Evolutionary conservation across 2,113 vertebrate genomes (phyloP), one percentile per base, ranked within the genome.

Genomic region (Laticauda laticaudata): DNA sequence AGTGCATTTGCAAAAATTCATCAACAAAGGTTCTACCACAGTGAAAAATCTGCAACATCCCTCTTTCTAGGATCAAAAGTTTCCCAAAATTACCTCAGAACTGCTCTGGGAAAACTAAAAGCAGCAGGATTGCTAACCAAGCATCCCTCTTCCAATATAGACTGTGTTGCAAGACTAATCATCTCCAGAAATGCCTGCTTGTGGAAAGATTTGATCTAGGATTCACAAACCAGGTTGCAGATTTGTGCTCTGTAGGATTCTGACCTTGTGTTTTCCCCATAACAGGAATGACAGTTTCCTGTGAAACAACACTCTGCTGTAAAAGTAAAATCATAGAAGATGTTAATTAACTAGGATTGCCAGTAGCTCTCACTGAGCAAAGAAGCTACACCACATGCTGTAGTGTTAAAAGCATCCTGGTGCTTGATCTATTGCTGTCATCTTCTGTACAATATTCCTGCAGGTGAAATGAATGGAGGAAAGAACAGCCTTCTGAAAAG

Each of bases 301-400:
- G 39, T 94, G 90, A 92, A 93, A 94, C 86, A 93, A 18, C 86
- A 29, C 59, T 95, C 93, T 1, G 75, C 95, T 95, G 88, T 1
- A 93, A 29, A 89, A 0, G 4, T 10, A 51, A 69, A 87, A 94
- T 48, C 61, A 89, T 53, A 92, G 24, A 92, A 89, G 90, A 89
- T 90, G 86, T 51, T 95, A 86, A 94, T 96, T 94, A 92, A 92
- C 81, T 26, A 88, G 55, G 92, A 64, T 11, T 95, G 94, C 92
- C 92, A 86, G 64, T 88, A 90, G 92, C 88, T 96, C 93, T 93
- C 93, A 91, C 87, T 10, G 85, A 94, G 96, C 29, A 93, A 95
- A 88, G 94, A 86, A 91, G 93, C 94, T n/a, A 93, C 93, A 57
- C 90, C 1, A 15, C 51, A 8, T n/a, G 88, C 90, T 64, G 88